Evolutionary conservation across 92 coral and sea anemone genomes (phyloP).

Genomic region (Meandrina meandrites): DNA sequence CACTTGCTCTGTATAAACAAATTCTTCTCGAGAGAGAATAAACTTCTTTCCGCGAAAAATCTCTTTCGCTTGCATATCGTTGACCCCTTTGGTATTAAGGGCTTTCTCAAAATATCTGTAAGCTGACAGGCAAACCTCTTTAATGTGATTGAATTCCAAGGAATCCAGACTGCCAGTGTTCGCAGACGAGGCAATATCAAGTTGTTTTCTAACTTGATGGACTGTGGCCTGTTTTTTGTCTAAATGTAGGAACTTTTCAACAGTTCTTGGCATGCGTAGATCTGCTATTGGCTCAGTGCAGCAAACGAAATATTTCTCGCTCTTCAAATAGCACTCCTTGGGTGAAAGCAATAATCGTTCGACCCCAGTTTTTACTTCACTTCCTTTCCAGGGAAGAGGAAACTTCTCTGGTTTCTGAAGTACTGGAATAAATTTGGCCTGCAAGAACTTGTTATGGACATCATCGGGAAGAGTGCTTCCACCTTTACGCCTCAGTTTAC

Average conservation of each 20-base stretch:
- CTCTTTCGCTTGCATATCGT: slow-evolving; percentile 17
- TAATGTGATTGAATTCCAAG: background rate
- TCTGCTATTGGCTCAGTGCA: slow-evolving; percentile 63
- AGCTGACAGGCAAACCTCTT: slow-evolving; percentile 24
- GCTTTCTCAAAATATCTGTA: slow-evolving; percentile 48
- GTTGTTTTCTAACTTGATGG: slow-evolving; percentile 36
- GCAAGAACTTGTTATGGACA: slow-evolving; percentile 5
- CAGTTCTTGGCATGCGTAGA: background rate
- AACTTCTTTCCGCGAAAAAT: slow-evolving; percentile 33
- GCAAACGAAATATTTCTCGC: slow-evolving; percentile 60
- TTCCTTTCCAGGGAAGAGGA: slow-evolving; percentile 75
- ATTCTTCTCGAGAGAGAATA: slow-evolving; percentile 32
- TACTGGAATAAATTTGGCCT: slow-evolving; percentile 61
- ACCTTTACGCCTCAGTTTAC: background rate
- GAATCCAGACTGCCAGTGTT: background rate
- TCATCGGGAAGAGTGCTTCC: background rate
- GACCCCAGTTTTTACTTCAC: background rate
- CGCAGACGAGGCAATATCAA: slow-evolving; percentile 19
- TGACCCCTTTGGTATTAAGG: background rate
- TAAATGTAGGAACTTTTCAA: slow-evolving; percentile 32
- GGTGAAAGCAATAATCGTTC: slow-evolving; percentile 52
- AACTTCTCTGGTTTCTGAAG: slow-evolving; percentile 52
- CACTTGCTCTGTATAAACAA: slow-evolving; percentile 39
- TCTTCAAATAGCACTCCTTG: slow-evolving; percentile 43
- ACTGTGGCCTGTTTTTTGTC: slow-evolving; percentile 15